phyloP scores from a whole-genome alignment of 2,113 vertebrate species.

The Blennius ocellaris region DNA sequence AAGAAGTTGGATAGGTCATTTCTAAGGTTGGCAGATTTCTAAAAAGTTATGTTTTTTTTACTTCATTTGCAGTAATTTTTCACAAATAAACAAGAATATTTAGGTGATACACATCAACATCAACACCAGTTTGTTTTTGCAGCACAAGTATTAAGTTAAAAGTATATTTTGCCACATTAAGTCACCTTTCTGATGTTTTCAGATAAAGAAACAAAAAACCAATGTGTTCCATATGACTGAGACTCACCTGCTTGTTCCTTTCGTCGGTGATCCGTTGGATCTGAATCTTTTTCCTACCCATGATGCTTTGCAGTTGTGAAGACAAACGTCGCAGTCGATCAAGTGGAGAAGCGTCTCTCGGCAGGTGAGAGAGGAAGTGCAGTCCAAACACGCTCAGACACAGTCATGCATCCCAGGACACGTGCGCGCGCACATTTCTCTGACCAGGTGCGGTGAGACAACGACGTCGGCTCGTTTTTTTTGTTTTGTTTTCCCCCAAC shows the following conservation, averaged over 20 bases:
- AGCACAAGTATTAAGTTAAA: no score
- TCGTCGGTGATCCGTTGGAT: conserved; percentile 98
- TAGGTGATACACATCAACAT: no score
- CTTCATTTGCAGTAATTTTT: no score
- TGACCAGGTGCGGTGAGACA: conserved; percentile 53
- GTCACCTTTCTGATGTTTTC: no score
- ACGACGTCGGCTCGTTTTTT: conserved; percentile 15
- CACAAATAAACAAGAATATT: no score
- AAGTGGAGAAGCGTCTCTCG: conserved; percentile 60
- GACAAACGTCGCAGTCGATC: conserved; percentile 57
- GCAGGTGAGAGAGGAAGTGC: conserved; percentile 40
- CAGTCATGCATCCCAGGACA: conserved; percentile 56
- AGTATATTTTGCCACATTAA: no score
- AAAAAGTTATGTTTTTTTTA: no score
- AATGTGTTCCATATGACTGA: no score
- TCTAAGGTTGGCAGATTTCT: no score
- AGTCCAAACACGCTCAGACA: conserved; percentile 61
- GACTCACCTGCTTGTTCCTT: conserved; percentile 94
- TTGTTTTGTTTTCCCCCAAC: no score
- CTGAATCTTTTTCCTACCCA: conserved; percentile 99
- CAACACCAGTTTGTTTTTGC: no score
- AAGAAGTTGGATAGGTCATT: no score
- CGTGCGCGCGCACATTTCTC: conserved; percentile 65
- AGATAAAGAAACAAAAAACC: background rate
- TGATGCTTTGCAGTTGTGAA: conserved; percentile 79